Percentiles rank a stretch among this genome's conserved stretches.
phyloP scores from a whole-genome alignment of 2,113 vertebrate species.

The Tenebrosternarchus preto region DNA sequence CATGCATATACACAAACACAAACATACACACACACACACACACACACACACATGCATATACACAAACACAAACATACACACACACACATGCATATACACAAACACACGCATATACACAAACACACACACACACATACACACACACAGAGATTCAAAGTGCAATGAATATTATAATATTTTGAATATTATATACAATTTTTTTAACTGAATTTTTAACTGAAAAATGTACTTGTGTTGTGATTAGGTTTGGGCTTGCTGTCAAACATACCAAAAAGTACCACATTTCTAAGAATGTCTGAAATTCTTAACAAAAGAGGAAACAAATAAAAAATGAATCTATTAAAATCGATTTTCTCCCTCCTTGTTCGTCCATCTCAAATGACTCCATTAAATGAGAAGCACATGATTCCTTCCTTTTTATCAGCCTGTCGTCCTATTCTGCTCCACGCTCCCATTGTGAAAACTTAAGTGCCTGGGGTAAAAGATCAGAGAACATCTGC shows the following conservation, averaged over 20 bases:
- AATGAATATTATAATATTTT: slow-evolving; percentile 13
- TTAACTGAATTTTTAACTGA: background rate
- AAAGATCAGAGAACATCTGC: slow-evolving; percentile 71
- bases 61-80: background rate
- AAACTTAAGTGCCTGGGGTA: slow-evolving; percentile 44
- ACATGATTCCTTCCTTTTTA: slow-evolving; percentile 62
- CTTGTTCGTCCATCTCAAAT: slow-evolving; percentile 56
- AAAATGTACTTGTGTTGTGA: background rate
- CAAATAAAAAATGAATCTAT: slow-evolving; percentile 26
- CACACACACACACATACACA: slow-evolving; percentile 9
- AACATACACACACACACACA: slow-evolving; percentile 15
- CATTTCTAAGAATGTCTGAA: background rate
- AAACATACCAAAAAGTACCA: background rate
- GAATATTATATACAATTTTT: slow-evolving; percentile 2
- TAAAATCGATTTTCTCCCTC: slow-evolving; percentile 59
- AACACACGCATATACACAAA: background rate
- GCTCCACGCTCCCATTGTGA: slow-evolving; percentile 54
- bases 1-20: background rate
- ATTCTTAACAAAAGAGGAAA: slow-evolving; percentile 27
- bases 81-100: slow-evolving; percentile 3
- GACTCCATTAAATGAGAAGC: slow-evolving; percentile 71
- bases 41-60: background rate
- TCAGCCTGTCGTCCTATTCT: slow-evolving; percentile 50
- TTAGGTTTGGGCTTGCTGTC: slow-evolving; percentile 6
- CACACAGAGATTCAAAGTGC: background rate